Conservation (phyloP, 2,888 invertebrate genomes). For the Pardosa pseudoannulata region DNA sequence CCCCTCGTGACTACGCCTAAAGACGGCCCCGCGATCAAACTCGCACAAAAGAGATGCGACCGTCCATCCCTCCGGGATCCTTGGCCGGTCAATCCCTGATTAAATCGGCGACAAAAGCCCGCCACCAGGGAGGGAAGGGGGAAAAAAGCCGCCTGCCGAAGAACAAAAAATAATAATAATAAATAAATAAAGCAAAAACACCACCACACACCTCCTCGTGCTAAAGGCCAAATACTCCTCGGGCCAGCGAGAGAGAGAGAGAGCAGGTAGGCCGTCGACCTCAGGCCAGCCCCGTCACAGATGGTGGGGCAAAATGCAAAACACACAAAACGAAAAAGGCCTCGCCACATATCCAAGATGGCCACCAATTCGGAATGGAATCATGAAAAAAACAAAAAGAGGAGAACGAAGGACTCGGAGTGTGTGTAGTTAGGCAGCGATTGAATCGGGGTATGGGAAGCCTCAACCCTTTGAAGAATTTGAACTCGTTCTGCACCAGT, state of each 20-base stretch:
- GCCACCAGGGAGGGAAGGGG: not conserved
- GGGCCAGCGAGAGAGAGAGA: not conserved
- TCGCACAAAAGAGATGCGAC: no score
- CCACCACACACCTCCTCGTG: not conserved
- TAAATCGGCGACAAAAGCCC: constrained; percentile 28
- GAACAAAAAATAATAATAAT: no score
- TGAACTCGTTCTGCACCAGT: constrained; percentile 66
- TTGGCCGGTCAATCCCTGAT: constrained; percentile 52
- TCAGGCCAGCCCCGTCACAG: constrained; percentile 44
- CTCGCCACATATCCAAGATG: not conserved
- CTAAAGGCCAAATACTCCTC: not conserved
- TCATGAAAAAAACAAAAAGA: no score
- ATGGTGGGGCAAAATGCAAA: constrained; percentile 21
- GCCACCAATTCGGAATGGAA: not conserved
- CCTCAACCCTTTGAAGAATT: constrained; percentile 37
- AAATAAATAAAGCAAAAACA: no score
- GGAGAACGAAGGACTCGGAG: not conserved
- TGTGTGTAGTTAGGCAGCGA: not conserved
- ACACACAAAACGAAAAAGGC: not conserved
- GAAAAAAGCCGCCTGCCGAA: constrained; percentile 12
- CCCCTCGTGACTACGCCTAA: no score
- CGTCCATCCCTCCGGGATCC: not conserved
- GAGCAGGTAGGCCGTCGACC: constrained; percentile 47
- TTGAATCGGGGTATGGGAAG: not conserved
- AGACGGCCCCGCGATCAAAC: no score